A percentile compares a stretch with the other conserved stretches of the same genome.
phyloP scores from a whole-genome alignment of 1,140 invertebrate genomes.

The Dendrolimus kikuchii region DNA sequence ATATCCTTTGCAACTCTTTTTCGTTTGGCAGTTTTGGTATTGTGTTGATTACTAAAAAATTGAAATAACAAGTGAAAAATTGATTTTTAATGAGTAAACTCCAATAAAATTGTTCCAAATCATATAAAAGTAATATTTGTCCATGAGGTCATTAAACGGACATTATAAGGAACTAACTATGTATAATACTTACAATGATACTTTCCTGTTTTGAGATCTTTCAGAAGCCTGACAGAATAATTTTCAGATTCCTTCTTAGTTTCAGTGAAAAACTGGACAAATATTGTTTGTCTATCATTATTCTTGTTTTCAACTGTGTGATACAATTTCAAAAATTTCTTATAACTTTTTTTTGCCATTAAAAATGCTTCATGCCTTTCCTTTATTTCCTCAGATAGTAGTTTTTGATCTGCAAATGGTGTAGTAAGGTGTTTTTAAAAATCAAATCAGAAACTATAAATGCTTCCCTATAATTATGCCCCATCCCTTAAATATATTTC shows the following conservation, averaged over 20 bases:
- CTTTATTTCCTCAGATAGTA: conserved; percentile 51
- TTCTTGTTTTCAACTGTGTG: conserved; percentile 41
- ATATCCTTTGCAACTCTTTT: conserved; percentile 40
- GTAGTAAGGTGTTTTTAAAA: no score
- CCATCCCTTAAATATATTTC: no score
- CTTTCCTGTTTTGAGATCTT: conserved; percentile 30
- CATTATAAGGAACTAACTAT: conserved; percentile 5
- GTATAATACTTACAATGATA: conserved; percentile 43
- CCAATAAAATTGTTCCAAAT: no score
- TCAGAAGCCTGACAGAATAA: conserved; percentile 37
- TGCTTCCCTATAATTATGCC: no score
- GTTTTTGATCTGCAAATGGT: conserved; percentile 54
- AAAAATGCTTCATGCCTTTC: conserved; percentile 62
- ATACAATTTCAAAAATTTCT: conserved; percentile 54
- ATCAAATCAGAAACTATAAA: no score
- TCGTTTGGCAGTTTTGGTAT: conserved; percentile 36
- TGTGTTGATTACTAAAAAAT: conserved; percentile 43
- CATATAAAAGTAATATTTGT: neutral
- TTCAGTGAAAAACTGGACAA: conserved; percentile 58
- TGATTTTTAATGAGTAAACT: neutral
- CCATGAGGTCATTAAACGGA: neutral
- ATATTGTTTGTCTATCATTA: conserved; percentile 35
- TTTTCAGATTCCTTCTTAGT: conserved; percentile 45
- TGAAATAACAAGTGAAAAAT: conserved; percentile 3
- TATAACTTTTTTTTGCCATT: conserved; percentile 57